Percentiles rank a stretch among this genome's conserved stretches.
phyloP scores from a whole-genome alignment of 1,140 invertebrate species.

The Elysia chlorotica region DNA sequence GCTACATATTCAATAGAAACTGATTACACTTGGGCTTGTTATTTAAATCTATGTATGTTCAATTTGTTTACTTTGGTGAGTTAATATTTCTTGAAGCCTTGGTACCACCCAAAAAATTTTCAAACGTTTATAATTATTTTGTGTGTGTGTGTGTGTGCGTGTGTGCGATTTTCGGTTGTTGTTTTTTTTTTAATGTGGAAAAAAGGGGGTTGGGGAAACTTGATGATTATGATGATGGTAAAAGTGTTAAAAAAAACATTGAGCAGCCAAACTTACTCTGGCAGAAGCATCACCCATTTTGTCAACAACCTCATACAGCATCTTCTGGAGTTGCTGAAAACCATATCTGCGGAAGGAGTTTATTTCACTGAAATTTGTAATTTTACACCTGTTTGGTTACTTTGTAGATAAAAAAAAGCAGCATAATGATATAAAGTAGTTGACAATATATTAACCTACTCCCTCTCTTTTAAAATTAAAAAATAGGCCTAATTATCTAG shows the following conservation, averaged over 20 bases:
- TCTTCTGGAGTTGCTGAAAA: constrained; percentile 31
- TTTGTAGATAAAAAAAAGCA: neutral
- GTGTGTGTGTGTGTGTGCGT: too few species aligned
- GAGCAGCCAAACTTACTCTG: constrained; percentile 38
- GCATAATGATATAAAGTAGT: neutral
- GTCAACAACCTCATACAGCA: constrained; percentile 55
- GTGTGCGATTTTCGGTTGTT: too few species aligned
- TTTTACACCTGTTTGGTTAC: neutral
- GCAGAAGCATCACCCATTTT: constrained; percentile 60
- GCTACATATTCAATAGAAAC: too few species aligned
- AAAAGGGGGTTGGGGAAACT: too few species aligned
- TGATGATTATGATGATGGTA: too few species aligned
- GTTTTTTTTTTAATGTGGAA: too few species aligned
- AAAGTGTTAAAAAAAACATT: neutral
- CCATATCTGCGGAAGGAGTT: constrained; percentile 22
- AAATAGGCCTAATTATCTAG: neutral
- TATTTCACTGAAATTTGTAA: constrained; percentile 3
- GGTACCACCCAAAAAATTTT: too few species aligned
- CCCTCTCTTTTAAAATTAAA: neutral
- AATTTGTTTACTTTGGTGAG: too few species aligned
- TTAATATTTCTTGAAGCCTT: too few species aligned
- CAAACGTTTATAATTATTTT: too few species aligned
- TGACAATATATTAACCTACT: neutral
- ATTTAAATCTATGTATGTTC: too few species aligned
- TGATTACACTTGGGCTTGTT: too few species aligned